phyloP scores from a whole-genome alignment of 2,113 vertebrate genomes.

The Dromaius novaehollandiae region DNA sequence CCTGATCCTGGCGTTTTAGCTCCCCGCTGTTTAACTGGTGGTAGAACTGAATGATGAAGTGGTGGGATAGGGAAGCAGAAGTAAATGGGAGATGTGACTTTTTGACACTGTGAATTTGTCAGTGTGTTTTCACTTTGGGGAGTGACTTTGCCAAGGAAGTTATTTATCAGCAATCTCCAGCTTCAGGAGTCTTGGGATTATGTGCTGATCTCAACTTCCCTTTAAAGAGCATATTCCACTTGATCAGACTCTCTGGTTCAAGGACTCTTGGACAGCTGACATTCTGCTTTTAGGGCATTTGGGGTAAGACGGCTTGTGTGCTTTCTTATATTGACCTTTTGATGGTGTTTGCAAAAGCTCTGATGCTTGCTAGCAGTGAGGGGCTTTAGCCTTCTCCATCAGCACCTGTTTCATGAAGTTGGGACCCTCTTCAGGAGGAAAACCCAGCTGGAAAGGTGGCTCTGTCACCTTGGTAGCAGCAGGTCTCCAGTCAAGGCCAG shows the following conservation, averaged over 20 bases:
- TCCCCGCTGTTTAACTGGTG: neutral
- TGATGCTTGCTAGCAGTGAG: neutral
- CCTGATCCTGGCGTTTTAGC: neutral
- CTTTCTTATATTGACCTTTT: neutral
- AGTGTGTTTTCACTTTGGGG: too few species aligned
- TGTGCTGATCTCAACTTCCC: neutral
- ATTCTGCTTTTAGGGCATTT: neutral
- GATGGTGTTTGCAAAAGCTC: neutral
- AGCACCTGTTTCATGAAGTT: neutral
- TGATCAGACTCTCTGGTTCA: too few species aligned
- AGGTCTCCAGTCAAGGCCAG: rapidly evolving
- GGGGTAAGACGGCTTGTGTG: neutral
- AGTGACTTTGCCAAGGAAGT: too few species aligned
- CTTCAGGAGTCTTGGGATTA: neutral
- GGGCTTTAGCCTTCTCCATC: neutral
- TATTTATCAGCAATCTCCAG: neutral
- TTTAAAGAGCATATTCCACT: neutral
- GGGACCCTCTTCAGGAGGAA: rapidly evolving
- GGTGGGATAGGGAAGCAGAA: too few species aligned
- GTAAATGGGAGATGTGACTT: neutral
- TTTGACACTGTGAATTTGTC: neutral
- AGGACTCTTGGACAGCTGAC: neutral
- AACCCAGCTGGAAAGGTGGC: neutral
- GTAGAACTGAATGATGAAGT: neutral
- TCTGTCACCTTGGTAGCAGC: rapidly evolving